phyloP scores from a whole-genome alignment of 1,140 invertebrate genomes.

The Trypoxylus dichotomus region DNA sequence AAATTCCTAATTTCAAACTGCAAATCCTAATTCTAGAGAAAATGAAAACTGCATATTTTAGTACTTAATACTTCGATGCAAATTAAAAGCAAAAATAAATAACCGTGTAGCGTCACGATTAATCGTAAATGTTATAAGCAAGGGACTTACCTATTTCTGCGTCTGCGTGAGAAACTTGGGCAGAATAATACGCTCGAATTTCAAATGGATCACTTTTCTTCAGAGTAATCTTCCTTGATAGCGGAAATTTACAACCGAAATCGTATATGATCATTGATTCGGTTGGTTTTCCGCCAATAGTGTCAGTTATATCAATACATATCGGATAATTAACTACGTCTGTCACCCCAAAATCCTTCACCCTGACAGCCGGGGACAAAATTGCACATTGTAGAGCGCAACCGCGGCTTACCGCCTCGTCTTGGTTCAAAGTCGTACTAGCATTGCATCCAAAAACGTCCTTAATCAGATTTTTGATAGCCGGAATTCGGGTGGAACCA shows the following conservation, averaged over 20 bases:
- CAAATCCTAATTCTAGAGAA: no score
- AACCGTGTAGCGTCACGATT: no score
- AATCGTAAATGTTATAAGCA: no score
- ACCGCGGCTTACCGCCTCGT: constrained; percentile 95
- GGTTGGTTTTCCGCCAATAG: constrained; percentile 70
- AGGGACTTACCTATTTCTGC: constrained; percentile 73
- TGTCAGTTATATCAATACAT: constrained; percentile 80
- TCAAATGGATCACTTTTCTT: constrained; percentile 85
- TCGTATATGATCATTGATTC: constrained; percentile 62
- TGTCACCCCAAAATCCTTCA: constrained; percentile 90
- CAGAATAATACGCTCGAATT: constrained; percentile 80
- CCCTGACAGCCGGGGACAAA: constrained; percentile 92
- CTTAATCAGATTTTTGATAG: constrained; percentile 87
- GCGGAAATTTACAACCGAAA: constrained; percentile 85
- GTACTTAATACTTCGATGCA: no score
- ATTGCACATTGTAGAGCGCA: constrained; percentile 97
- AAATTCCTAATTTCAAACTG: no score
- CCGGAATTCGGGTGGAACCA: constrained; percentile 91
- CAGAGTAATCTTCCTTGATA: constrained; percentile 92
- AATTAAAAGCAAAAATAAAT: neutral
- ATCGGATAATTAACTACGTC: constrained; percentile 83
- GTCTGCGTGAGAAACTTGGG: constrained; percentile 72
- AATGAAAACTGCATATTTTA: no score
- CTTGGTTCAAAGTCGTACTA: constrained; percentile 96
- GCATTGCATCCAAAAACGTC: constrained; percentile 83